phyloP scores from a whole-genome alignment of 2,888 invertebrate species.

The Penaeus monodon region DNA sequence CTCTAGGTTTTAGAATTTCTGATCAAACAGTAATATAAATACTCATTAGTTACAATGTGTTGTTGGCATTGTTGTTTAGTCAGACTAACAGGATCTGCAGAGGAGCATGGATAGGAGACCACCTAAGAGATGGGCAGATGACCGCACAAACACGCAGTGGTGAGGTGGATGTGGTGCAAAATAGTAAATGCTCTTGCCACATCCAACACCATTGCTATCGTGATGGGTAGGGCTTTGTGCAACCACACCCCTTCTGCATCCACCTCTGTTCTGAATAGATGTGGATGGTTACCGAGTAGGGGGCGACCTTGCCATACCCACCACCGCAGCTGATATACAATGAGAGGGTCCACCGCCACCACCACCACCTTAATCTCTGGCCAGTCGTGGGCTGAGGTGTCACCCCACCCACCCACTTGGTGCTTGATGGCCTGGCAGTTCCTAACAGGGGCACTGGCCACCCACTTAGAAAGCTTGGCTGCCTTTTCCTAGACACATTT shows the following conservation, averaged over 20 bases:
- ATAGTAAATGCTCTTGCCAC: conserved; percentile 7
- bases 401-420: conserved; percentile 15
- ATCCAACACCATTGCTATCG: conserved; percentile 17
- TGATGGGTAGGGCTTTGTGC: conserved; percentile 31
- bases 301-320: conserved; percentile 24
- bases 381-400: conserved; percentile 25
- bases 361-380: conserved; percentile 28
- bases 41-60: conserved; percentile 61
- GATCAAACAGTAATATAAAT: conserved; percentile 62
- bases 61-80: conserved; percentile 62
- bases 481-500: conserved; percentile 6
- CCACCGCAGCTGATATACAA: conserved; percentile 22
- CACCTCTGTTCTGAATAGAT: conserved; percentile 29
- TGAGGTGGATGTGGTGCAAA: conserved; percentile 6
- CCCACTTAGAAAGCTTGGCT: conserved; percentile 25
- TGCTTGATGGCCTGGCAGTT: conserved; percentile 33
- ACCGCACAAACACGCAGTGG: conserved; percentile 26
- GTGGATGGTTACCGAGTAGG: conserved; percentile 6
- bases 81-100: conserved; percentile 56
- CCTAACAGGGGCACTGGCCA: conserved; percentile 32
- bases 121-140: conserved; percentile 27
- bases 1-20: conserved; percentile 63
- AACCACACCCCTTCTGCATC: conserved; percentile 25
- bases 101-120: conserved; percentile 47
- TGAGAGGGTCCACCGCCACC: conserved; percentile 9